Base-by-base conservation (phyloP, 2,888 invertebrate species). In the Lymantria dispar region DNA sequence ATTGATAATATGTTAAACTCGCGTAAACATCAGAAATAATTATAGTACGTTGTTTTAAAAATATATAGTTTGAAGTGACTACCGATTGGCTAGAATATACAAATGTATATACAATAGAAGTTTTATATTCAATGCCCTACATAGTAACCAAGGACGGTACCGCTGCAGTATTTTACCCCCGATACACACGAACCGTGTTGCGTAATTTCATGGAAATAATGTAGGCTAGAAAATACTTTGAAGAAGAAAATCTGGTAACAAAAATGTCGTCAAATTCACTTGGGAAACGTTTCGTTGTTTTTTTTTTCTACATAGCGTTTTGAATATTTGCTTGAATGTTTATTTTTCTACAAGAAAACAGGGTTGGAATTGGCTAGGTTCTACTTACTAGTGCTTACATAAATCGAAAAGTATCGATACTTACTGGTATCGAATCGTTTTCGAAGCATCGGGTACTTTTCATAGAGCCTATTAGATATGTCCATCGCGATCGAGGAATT, bases 221-320 rank as follows among this genome's bases (percentile, higher is more conserved):
- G 36, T 43, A 30, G 13, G 22, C 31, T 40, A 14, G 30, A 22
- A 47, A 50, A 52, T 33, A 50, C 50, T 46, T 29, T 5, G 22
- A 40, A 53, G 33, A 53, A 37, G 5, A 12, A 52, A 64, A 48
- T 52, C 52, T 52, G 54, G 56, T 50, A 48, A 55, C 51, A 45
- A 55, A 46, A 60, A 55, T 60, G 52, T 55, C 3, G 41, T 43
- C 37, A 50, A 50, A 55, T 47, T 49, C 61, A 43, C 50, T 56
- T 9, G 63, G 54, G 38, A 38, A 10, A 9, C n/a, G 7, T 38
- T 12, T 3, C 12, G 38, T n/a, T 11, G 9, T 36, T 9, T 11
- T 11, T 62, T 15, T 53, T 44, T 58, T 50, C 30, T 59, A 48
- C 52, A 55, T 56, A 49, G 52, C 52, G 55, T 68, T 64, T 60